phyloP scores from a whole-genome alignment of 2,888 invertebrate species.

The Eupithecia tripunctaria region DNA sequence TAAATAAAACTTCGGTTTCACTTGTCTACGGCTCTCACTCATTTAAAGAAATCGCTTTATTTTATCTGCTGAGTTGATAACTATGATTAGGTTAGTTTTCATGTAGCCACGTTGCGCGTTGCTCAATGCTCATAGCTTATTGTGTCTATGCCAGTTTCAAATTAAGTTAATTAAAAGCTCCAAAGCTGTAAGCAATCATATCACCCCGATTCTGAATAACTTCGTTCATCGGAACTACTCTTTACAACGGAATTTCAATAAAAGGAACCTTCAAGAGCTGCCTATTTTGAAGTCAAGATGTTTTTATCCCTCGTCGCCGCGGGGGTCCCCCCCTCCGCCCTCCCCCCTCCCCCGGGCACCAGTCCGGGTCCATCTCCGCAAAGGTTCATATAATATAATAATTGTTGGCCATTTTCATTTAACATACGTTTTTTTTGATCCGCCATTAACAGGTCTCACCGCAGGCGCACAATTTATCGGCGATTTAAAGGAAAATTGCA shows the following conservation, averaged over 20 bases:
- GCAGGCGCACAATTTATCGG: conserved; percentile 72
- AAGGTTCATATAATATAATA: conserved; percentile 53
- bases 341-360: conserved; percentile 48
- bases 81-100: too few species aligned
- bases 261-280: conserved; percentile 9
- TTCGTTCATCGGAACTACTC: background rate
- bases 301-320: conserved; percentile 42
- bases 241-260: background rate
- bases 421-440: conserved; percentile 57
- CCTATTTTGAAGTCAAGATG: conserved; percentile 12
- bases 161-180: background rate
- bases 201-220: background rate
- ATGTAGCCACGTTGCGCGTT: too few species aligned
- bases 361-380: conserved; percentile 49
- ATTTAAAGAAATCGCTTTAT: background rate
- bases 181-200: background rate
- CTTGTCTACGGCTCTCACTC: background rate
- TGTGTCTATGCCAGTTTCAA: background rate
- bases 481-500: conserved; percentile 76
- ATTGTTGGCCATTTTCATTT: conserved; percentile 73
- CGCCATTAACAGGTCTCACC: conserved; percentile 67
- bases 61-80: too few species aligned
- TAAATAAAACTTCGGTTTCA: conserved; percentile 1
- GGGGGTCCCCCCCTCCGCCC: too few species aligned
- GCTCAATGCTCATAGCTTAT: background rate